Base-by-base conservation (phyloP, 2,888 invertebrate species). In the Tetranychus truncatus region DNA sequence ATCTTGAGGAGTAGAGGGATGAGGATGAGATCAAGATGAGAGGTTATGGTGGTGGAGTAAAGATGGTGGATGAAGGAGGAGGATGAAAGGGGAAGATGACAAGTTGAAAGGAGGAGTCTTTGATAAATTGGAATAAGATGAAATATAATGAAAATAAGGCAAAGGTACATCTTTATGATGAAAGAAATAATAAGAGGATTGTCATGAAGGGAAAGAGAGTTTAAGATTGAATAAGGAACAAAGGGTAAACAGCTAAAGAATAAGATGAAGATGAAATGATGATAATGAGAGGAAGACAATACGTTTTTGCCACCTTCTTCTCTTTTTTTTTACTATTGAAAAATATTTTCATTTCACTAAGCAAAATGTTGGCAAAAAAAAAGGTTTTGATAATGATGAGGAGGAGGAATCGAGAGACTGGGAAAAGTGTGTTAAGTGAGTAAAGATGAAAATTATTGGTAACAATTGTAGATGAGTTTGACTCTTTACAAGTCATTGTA, bases 111-210 rank as follows among this genome's bases (percentile, higher is more conserved):
- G 55, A 55, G 55, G 55, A 55, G 55, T 15, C 15, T 55, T 55
- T 55, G 55, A 55, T 55, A 55, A 55, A 55, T 55, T 55, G 55
- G 55, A 55, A 55, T 55, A 55, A 55, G 55, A 55, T 55, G 55
- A 55, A 55, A 55, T 55, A 55, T 55, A 55, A 55, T 55, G 55
- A 55, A 55, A 55, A 55, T 55, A 55, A 55, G 55, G 15, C 11
- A 55, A 55, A 55, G 55, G 55, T 55, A 55, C 55, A 55, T 55
- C 55, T 15, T 55, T 15, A 55, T 55, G 11, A 55, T 55, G 55
- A 55, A 55, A 15, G 55, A 55, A 55, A 55, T 55, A 55, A 55
- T 55, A 55, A 55, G 55, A 55, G 55, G 55, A 55, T 55, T 55
- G 55, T 55, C 55, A 55, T 34, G 34, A 34, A 55, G 55, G 55